phyloP scores from a whole-genome alignment of 2,888 invertebrate genomes.

The Lypha dubia region DNA sequence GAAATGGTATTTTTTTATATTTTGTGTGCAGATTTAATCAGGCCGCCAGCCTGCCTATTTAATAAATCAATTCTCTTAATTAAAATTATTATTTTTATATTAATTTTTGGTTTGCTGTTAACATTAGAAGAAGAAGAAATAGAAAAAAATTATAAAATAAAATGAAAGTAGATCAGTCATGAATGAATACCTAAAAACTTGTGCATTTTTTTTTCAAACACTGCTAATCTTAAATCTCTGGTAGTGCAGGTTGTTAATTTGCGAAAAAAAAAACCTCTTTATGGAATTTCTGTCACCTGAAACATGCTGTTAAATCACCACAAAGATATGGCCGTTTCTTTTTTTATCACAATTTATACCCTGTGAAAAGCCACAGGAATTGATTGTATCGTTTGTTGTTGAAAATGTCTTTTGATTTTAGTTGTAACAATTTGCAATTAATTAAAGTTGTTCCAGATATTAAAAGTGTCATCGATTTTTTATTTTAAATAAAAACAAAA shows the following conservation, averaged over 20 bases:
- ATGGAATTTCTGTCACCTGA: slow-evolving; percentile 28
- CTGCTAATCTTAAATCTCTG: slow-evolving; percentile 22
- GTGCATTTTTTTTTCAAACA: neutral
- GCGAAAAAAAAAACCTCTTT: slow-evolving; percentile 21
- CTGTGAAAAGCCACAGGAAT: neutral
- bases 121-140: no score
- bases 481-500: neutral
- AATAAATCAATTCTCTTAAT: slow-evolving; percentile 66
- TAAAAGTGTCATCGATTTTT: neutral
- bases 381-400: neutral
- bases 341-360: neutral
- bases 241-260: slow-evolving; percentile 37
- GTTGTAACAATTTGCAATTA: neutral
- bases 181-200: neutral
- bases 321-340: neutral
- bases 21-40: slow-evolving; percentile 56
- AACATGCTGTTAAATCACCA: slow-evolving; percentile 22
- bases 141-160: slow-evolving; percentile 48
- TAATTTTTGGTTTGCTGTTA: slow-evolving; percentile 17
- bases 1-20: no score
- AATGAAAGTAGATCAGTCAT: slow-evolving; percentile 63
- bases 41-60: slow-evolving; percentile 53
- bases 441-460: neutral
- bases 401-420: neutral
- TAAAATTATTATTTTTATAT: slow-evolving; percentile 42